Percentiles rank a stretch among this genome's conserved stretches.
Evolutionary conservation across 1,140 invertebrate genomes (phyloP).

Genomic region (Euwallacea similis): DNA sequence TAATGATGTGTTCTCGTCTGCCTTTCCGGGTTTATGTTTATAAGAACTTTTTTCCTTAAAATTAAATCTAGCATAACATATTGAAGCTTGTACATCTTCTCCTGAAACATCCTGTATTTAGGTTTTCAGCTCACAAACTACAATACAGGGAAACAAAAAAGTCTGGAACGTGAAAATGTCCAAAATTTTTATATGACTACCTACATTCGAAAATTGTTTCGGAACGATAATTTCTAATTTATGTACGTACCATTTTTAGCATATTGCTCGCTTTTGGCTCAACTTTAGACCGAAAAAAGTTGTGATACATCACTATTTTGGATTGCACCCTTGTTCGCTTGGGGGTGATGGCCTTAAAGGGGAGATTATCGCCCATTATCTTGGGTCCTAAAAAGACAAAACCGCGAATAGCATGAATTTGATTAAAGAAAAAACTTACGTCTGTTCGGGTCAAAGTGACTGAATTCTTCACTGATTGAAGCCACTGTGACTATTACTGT

Average conservation of each 20-base stretch:
- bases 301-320: conserved; percentile 76
- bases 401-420: background rate
- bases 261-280: conserved; percentile 76
- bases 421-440: conserved; percentile 22
- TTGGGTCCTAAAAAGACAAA: conserved; percentile 42
- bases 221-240: too few relatives aligned
- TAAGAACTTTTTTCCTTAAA: too few relatives aligned
- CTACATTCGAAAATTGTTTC: too few relatives aligned
- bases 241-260: conserved; percentile 70
- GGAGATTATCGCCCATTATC: conserved; percentile 62
- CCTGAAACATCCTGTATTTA: too few relatives aligned
- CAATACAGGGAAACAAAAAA: background rate
- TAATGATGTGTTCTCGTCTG: too few relatives aligned
- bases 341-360: conserved; percentile 62
- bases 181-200: too few relatives aligned
- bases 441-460: conserved; percentile 27
- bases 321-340: conserved; percentile 62
- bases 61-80: background rate
- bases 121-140: background rate
- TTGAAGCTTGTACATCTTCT: too few relatives aligned
- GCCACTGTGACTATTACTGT: too few relatives aligned
- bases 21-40: too few relatives aligned
- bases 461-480: background rate
- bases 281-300: conserved; percentile 75
- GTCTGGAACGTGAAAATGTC: too few relatives aligned